These are phyloP conservation scores for Gobius niger DNA, from an alignment of 2,113 vertebrate species.

Conservation along the genomic window DNA sequence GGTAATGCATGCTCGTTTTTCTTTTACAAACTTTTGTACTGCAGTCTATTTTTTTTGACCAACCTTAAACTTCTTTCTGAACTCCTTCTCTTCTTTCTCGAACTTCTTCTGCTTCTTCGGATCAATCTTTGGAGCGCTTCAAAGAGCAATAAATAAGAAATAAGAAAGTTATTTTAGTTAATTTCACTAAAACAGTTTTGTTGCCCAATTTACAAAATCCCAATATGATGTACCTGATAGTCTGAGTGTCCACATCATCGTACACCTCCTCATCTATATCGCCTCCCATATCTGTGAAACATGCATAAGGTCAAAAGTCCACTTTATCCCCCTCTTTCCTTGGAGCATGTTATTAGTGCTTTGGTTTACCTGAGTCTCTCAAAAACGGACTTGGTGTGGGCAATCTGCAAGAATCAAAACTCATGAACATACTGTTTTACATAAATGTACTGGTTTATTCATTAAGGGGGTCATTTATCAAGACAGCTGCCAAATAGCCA, in stretches of 20 bases:
- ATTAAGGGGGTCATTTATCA: not conserved
- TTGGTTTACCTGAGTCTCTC: constrained; percentile 55
- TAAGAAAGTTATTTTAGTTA: too few species aligned
- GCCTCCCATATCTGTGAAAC: constrained; percentile 35
- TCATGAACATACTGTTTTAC: not conserved
- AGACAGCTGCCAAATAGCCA: too few species aligned
- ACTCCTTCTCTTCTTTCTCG: constrained; percentile 91
- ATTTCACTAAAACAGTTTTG: not conserved
- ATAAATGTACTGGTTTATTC: not conserved
- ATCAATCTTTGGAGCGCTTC: constrained; percentile 52
- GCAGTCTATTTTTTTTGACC: constrained; percentile 12
- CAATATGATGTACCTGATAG: constrained; percentile 70
- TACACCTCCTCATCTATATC: constrained; percentile 79
- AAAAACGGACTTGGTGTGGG: constrained; percentile 65
- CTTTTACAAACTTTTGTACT: not conserved
- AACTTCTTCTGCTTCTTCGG: constrained; percentile 83
- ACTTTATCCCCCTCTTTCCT: not conserved
- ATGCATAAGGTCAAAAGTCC: not conserved
- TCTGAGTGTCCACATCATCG: constrained; percentile 85
- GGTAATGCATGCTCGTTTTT: not conserved
- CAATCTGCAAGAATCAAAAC: constrained; percentile 48
- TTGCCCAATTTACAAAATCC: not conserved
- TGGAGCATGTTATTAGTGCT: not conserved
- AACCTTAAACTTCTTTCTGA: constrained; percentile 94
- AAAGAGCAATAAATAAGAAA: not conserved